A percentile compares a stretch with the other conserved stretches of the same genome.
Conservation (phyloP, 2,113 vertebrate genomes). For the Ochotona princeps region DNA sequence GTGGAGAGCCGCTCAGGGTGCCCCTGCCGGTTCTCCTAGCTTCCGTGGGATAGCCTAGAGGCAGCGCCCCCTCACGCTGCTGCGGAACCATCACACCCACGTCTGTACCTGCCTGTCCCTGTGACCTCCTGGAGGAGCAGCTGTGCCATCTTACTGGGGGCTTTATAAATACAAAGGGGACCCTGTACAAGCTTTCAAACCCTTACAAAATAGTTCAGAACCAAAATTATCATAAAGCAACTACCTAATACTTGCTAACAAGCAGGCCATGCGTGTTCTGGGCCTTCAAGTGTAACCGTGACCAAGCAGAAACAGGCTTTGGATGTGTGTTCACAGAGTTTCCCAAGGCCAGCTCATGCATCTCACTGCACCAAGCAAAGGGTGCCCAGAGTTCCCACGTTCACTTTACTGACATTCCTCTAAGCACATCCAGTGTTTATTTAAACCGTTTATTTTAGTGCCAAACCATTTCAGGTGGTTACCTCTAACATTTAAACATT, state of each 20-base stretch:
- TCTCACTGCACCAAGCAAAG: not conserved
- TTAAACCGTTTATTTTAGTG: conserved; percentile 45
- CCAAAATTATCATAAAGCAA: conserved; percentile 56
- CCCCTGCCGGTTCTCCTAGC: conserved; percentile 45
- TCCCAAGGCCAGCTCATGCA: conserved; percentile 40
- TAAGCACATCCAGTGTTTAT: conserved; percentile 20
- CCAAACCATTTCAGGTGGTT: conserved; percentile 19
- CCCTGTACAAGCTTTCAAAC: conserved; percentile 4
- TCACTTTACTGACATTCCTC: not conserved
- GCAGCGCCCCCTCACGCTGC: not conserved
- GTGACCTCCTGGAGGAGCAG: conserved; percentile 15
- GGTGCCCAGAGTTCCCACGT: not conserved
- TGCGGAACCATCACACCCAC: not conserved
- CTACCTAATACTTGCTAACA: conserved; percentile 20
- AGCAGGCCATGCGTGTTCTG: conserved; percentile 36
- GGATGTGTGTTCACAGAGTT: not conserved
- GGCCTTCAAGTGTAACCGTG: conserved; percentile 36
- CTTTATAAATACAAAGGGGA: conserved; percentile 36
- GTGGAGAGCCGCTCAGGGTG: not conserved
- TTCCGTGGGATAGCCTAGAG: conserved; percentile 32
- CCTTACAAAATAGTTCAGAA: conserved; percentile 57
- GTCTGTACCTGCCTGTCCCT: conserved; percentile 13
- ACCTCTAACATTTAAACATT: conserved; percentile 14
- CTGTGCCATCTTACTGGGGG: not conserved
- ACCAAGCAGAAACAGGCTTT: conserved; percentile 6